Conservation (phyloP, 2,797 vertebrate genomes). For the Gymnopithys bicolor region DNA sequence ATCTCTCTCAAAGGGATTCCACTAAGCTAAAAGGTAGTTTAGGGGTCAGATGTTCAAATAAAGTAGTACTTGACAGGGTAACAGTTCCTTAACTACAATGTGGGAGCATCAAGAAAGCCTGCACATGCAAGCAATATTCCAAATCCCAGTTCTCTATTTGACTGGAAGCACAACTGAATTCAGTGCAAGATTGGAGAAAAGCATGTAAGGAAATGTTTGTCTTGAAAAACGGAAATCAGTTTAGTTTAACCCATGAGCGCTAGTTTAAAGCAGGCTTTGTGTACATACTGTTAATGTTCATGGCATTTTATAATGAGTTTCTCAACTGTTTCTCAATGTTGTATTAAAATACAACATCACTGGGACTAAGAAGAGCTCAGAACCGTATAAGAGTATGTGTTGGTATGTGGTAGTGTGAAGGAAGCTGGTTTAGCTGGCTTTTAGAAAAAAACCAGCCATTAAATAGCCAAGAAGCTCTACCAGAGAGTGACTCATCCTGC, state of each 20-base stretch:
- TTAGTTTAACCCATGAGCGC: background rate
- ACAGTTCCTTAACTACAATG: background rate
- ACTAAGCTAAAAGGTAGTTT: background rate
- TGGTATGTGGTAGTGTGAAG: background rate
- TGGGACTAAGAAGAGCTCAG: background rate
- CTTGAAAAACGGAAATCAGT: background rate
- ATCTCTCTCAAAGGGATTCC: background rate
- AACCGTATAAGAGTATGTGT: background rate
- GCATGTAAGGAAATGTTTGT: background rate
- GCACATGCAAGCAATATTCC: background rate
- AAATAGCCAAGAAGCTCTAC: background rate
- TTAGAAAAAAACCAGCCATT: background rate
- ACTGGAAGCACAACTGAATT: background rate
- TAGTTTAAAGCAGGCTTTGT: background rate
- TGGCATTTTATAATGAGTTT: background rate
- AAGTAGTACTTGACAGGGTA: background rate
- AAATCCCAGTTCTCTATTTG: background rate
- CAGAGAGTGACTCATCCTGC: slow-evolving; percentile 5
- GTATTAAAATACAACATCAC: background rate
- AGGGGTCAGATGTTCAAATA: background rate
- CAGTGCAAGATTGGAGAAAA: background rate
- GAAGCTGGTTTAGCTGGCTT: slow-evolving; percentile 42
- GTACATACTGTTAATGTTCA: background rate
- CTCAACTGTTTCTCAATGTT: background rate
- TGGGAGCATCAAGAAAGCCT: background rate